A percentile compares a stretch with the other conserved stretches of the same genome.
phyloP scores from a whole-genome alignment of 2,113 vertebrate species.

The Antigone vipio region DNA sequence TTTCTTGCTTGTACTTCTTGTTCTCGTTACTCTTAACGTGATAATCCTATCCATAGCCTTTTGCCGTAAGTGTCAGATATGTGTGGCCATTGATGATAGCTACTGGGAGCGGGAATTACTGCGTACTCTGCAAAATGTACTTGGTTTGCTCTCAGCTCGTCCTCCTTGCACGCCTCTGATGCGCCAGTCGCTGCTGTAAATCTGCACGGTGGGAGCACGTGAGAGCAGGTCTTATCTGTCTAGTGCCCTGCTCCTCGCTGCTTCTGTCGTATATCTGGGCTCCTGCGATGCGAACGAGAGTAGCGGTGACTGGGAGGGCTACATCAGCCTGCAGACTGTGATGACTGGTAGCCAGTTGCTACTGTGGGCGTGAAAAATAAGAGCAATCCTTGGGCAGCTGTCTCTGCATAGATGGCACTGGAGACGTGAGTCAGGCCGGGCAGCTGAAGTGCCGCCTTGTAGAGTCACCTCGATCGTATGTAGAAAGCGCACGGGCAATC shows the following conservation, averaged over 20 bases:
- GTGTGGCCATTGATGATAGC: neutral
- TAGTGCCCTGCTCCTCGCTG: neutral
- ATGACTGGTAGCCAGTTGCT: constrained; percentile 46
- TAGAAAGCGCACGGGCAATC: fast-evolving
- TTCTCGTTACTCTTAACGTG: constrained; percentile 15
- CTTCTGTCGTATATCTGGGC: neutral
- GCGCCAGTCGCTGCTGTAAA: neutral
- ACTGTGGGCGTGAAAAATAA: constrained; percentile 60
- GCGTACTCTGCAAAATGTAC: neutral
- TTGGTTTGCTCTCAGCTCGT: neutral
- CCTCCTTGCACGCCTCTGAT: neutral
- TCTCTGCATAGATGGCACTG: neutral
- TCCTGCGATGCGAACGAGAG: neutral
- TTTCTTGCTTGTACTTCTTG: constrained; percentile 36
- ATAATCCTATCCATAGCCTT: neutral
- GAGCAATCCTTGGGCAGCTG: constrained; percentile 63
- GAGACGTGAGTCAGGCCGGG: constrained; percentile 40
- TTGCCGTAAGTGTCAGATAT: neutral
- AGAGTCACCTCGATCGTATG: fast-evolving
- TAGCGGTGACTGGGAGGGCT: neutral
- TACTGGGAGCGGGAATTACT: neutral
- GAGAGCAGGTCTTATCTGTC: neutral
- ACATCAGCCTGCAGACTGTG: neutral
- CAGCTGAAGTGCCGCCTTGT: neutral
- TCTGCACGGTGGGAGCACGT: neutral